These are phyloP conservation scores for Junonia oenone DNA, from an alignment of 2,888 invertebrate species.

Conservation along the genomic window DNA sequence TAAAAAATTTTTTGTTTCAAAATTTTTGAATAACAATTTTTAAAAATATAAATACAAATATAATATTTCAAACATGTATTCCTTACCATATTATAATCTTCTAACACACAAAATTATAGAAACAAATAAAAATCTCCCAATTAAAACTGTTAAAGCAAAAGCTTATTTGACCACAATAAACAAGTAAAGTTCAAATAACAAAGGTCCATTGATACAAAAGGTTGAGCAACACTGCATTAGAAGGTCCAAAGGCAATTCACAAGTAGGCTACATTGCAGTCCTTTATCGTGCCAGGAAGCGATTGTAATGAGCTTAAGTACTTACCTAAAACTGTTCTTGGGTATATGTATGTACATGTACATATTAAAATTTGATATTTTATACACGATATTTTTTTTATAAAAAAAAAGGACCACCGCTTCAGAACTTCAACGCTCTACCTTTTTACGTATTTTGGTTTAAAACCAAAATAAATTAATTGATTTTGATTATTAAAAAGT, in stretches of 20 bases:
- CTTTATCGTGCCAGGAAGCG: conserved; percentile 30
- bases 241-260: conserved; percentile 15
- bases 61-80: too few relatives aligned
- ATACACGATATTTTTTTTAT: not conserved
- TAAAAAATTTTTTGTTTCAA: too few relatives aligned
- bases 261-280: conserved; percentile 20
- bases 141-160: not conserved
- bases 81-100: too few relatives aligned
- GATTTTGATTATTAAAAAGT: too few relatives aligned
- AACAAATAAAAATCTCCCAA: not conserved
- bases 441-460: too few relatives aligned
- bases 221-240: conserved; percentile 12
- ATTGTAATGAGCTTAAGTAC: conserved; percentile 16
- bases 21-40: too few relatives aligned
- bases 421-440: too few relatives aligned
- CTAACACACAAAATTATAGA: not conserved
- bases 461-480: too few relatives aligned
- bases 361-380: conserved; percentile 7
- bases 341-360: too few relatives aligned
- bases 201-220: not conserved
- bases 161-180: not conserved
- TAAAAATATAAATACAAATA: too few relatives aligned
- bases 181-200: not conserved
- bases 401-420: too few relatives aligned
- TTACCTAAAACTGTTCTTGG: conserved; percentile 12